Conservation (phyloP, 1,140 invertebrate species). For the Notospermus geniculatus region DNA sequence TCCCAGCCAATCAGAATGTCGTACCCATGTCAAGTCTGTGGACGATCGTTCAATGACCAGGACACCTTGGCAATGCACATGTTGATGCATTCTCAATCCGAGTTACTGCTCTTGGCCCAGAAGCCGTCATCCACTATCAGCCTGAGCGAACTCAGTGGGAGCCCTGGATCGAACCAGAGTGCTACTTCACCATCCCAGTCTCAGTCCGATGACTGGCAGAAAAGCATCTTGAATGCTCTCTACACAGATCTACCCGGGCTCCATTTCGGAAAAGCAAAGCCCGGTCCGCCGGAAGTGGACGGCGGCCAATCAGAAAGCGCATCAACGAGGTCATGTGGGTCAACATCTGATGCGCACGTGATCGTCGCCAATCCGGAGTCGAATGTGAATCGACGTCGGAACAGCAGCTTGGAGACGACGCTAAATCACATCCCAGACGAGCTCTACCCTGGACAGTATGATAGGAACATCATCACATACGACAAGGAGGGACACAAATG, state of each 20-base stretch:
- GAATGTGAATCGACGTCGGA: no score
- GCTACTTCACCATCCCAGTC: neutral
- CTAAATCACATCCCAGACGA: no score
- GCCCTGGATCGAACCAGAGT: neutral
- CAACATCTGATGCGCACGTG: no score
- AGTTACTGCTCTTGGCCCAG: neutral
- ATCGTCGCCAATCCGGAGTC: no score
- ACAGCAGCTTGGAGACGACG: no score
- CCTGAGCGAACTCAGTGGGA: conserved; percentile 4
- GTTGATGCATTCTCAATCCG: conserved; percentile 7
- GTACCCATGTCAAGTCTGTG: conserved; percentile 20
- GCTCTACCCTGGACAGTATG: neutral
- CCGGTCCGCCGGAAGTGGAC: no score
- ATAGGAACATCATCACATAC: conserved; percentile 3
- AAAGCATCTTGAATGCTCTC: neutral
- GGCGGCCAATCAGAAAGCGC: no score
- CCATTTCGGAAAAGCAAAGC: no score
- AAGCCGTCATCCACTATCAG: neutral
- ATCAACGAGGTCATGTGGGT: no score
- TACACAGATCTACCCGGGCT: neutral
- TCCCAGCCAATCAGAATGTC: neutral
- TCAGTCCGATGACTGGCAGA: conserved; percentile 8
- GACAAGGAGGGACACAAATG: neutral
- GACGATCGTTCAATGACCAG: conserved; percentile 12
- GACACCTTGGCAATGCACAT: conserved; percentile 23